phyloP scores from a whole-genome alignment of 2,113 vertebrate species.

The Sisor rabdophorus region DNA sequence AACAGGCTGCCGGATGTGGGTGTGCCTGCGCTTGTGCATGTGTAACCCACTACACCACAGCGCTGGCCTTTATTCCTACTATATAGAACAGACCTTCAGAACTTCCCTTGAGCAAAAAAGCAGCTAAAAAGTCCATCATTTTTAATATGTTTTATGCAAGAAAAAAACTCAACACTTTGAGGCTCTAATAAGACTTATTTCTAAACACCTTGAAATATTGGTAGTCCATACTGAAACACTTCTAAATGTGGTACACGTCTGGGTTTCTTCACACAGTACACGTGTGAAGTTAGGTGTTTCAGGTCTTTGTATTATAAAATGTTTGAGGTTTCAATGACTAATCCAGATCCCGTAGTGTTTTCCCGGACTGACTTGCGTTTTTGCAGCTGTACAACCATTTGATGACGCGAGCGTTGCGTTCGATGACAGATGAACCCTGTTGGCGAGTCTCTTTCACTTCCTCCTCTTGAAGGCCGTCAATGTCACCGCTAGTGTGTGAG shows the following conservation, averaged over 20 bases:
- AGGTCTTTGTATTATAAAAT: too few relatives aligned
- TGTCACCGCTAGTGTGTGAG: constrained; percentile 72
- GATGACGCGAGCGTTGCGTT: constrained; percentile 95
- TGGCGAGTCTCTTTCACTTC: constrained; percentile 69
- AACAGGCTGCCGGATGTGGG: too few relatives aligned
- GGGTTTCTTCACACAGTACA: not conserved
- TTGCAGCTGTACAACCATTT: constrained; percentile 95
- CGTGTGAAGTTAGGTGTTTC: too few relatives aligned
- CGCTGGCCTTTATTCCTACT: too few relatives aligned
- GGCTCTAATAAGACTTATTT: too few relatives aligned
- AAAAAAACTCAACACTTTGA: not conserved
- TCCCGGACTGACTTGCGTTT: constrained; percentile 75
- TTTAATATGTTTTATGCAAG: not conserved
- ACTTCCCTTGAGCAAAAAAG: too few relatives aligned
- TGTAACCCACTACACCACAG: too few relatives aligned
- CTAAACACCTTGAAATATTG: not conserved
- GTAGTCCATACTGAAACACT: not conserved
- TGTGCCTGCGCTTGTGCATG: too few relatives aligned
- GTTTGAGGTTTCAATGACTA: constrained; percentile 36
- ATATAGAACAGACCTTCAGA: too few relatives aligned
- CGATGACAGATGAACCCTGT: constrained; percentile 80
- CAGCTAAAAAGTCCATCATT: not conserved
- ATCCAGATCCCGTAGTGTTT: constrained; percentile 72
- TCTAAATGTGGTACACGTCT: not conserved
- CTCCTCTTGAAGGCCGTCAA: constrained; percentile 75